Percentiles rank a stretch among this genome's conserved stretches.
phyloP scores from a whole-genome alignment of 2,113 vertebrate genomes.

The Neotoma lepida region DNA sequence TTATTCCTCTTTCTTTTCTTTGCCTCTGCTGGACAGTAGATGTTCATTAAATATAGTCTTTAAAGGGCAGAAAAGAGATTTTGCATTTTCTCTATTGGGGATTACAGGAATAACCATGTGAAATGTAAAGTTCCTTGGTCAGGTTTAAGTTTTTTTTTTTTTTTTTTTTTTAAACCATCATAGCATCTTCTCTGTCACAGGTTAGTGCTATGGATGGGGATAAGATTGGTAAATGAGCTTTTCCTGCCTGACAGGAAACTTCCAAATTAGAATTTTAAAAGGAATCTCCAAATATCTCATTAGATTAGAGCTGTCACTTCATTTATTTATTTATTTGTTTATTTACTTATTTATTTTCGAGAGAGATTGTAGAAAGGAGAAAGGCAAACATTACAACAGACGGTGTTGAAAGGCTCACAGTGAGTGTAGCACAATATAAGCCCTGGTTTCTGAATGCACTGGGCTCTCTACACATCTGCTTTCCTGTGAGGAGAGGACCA shows the following conservation, averaged over 20 bases:
- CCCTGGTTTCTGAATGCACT: slow-evolving; percentile 55
- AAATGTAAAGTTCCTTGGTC: neutral
- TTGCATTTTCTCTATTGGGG: slow-evolving; percentile 15
- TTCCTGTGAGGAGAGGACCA: neutral
- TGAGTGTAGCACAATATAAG: neutral
- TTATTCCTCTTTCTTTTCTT: slow-evolving; percentile 29
- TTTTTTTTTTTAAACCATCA: neutral
- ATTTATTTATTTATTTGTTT: neutral
- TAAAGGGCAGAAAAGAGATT: neutral
- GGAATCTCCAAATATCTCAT: slow-evolving; percentile 46
- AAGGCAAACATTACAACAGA: slow-evolving; percentile 44
- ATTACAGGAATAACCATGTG: neutral
- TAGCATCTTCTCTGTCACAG: neutral
- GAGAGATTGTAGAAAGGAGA: slow-evolving; percentile 25
- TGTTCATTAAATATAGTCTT: neutral
- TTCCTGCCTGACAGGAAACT: slow-evolving; percentile 42
- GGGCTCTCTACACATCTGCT: slow-evolving; percentile 69
- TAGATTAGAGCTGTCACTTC: neutral
- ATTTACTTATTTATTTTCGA: too few relatives aligned
- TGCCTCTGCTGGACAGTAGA: neutral
- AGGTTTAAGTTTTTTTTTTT: neutral
- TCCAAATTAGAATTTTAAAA: slow-evolving; percentile 47
- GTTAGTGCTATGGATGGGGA: neutral
- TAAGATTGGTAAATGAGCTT: neutral
- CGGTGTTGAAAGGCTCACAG: slow-evolving; percentile 41